A percentile compares a stretch with the other conserved stretches of the same genome.
phyloP scores from a whole-genome alignment of 2,797 vertebrate species.

The Pogonophryne albipinna region DNA sequence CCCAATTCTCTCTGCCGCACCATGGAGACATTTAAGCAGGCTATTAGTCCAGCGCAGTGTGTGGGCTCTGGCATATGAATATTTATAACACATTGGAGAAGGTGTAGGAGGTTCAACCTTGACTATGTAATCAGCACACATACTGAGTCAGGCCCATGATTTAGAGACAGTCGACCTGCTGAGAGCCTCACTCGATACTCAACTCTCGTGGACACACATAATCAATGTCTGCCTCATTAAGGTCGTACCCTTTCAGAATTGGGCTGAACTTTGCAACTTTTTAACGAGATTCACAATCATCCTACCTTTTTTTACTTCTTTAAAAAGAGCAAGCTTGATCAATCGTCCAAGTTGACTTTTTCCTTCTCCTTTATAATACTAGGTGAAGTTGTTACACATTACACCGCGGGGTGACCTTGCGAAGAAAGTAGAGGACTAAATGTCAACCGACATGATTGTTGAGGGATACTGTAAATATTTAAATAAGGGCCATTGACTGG shows the following conservation, averaged over 20 bases:
- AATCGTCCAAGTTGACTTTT: slow-evolving; percentile 37
- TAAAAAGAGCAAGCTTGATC: slow-evolving; percentile 58
- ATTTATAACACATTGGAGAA: slow-evolving; percentile 83
- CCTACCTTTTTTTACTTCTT: slow-evolving; percentile 10
- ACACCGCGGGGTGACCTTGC: slow-evolving; percentile 40
- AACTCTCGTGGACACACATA: slow-evolving; percentile 80
- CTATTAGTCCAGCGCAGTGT: slow-evolving; percentile 76
- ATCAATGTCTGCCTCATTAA: slow-evolving; percentile 84
- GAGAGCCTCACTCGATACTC: slow-evolving; percentile 78
- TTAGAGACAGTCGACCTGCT: slow-evolving; percentile 76
- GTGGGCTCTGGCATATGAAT: slow-evolving; percentile 83
- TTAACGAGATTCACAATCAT: slow-evolving; percentile 75
- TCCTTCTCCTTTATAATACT: slow-evolving; percentile 12
- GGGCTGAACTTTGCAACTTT: slow-evolving; percentile 77
- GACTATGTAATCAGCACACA: slow-evolving; percentile 82
- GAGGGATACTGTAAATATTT: slow-evolving; percentile 15
- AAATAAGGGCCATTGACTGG: not conserved
- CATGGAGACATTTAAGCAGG: slow-evolving; percentile 74
- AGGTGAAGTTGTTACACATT: slow-evolving; percentile 16
- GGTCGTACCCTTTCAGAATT: slow-evolving; percentile 79
- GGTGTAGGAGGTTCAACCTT: slow-evolving; percentile 85
- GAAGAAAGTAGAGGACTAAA: slow-evolving; percentile 27
- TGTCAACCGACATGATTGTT: slow-evolving; percentile 17
- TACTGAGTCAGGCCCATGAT: slow-evolving; percentile 73
- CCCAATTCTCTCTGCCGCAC: slow-evolving; percentile 52